phyloP scores from a whole-genome alignment of 2,888 invertebrate genomes.

The Abscondita cerata region DNA sequence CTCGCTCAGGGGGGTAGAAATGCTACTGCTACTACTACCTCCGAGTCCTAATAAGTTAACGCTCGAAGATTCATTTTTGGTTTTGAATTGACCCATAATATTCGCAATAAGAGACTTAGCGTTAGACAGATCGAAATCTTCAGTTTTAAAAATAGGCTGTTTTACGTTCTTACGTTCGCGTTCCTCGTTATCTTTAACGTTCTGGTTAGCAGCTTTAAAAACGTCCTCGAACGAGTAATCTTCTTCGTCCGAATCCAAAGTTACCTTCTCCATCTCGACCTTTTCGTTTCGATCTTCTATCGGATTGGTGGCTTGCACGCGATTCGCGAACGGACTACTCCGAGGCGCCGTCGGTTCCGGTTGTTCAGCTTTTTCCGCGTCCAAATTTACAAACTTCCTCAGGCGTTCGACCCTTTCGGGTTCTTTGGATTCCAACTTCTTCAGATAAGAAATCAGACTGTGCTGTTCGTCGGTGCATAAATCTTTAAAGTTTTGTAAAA shows the following conservation, averaged over 20 bases:
- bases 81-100: slow-evolving; percentile 61
- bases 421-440: slow-evolving; percentile 79
- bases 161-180: slow-evolving; percentile 50
- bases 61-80: slow-evolving; percentile 18
- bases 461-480: slow-evolving; percentile 83
- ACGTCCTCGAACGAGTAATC: slow-evolving; percentile 87
- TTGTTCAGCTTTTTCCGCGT: slow-evolving; percentile 41
- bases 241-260: slow-evolving; percentile 72
- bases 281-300: slow-evolving; percentile 49
- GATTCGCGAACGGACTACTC: slow-evolving; percentile 61
- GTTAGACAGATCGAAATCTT: slow-evolving; percentile 61
- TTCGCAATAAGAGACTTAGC: slow-evolving; percentile 70
- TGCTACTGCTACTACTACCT: neutral
- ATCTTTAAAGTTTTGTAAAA: slow-evolving; percentile 83
- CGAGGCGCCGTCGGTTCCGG: slow-evolving; percentile 16
- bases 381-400: slow-evolving; percentile 76
- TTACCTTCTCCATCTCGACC: slow-evolving; percentile 51
- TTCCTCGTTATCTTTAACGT: slow-evolving; percentile 70
- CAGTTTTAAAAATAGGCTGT: slow-evolving; percentile 48
- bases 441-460: slow-evolving; percentile 80
- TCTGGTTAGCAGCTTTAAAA: slow-evolving; percentile 77
- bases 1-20: too few species aligned
- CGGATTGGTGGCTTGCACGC: slow-evolving; percentile 59
- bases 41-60: slow-evolving; percentile 21
- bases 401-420: slow-evolving; percentile 79